Conservation (phyloP, 2,797 vertebrate species). For the Oreochromis mossambicus region DNA sequence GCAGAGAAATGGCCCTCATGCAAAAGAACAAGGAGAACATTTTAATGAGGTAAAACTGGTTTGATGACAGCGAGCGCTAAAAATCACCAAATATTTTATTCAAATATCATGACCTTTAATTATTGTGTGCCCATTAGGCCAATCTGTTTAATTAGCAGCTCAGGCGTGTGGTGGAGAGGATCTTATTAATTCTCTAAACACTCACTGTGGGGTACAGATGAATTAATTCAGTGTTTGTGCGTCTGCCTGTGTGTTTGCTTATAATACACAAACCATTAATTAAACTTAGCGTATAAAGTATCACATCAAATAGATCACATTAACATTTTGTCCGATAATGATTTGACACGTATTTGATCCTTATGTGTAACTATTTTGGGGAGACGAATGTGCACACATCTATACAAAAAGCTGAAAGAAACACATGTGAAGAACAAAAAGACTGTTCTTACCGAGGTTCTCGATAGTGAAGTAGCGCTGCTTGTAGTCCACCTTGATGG, state of each 20-base stretch:
- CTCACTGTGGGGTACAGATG: slow-evolving; percentile 10
- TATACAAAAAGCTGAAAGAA: background rate
- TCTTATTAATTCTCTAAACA: slow-evolving; percentile 45
- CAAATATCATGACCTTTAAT: slow-evolving; percentile 40
- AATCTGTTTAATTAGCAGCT: slow-evolving; percentile 44
- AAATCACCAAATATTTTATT: slow-evolving; percentile 13
- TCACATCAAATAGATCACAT: background rate
- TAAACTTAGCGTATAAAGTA: background rate
- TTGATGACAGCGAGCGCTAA: background rate
- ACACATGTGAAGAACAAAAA: background rate
- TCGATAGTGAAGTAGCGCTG: slow-evolving; percentile 98
- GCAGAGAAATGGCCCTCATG: background rate
- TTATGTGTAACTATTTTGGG: background rate
- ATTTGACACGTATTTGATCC: background rate
- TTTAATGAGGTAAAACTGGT: background rate
- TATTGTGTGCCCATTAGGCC: slow-evolving; percentile 28
- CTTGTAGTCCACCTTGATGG: slow-evolving; percentile 96
- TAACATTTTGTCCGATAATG: background rate
- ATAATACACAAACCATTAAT: slow-evolving; percentile 13
- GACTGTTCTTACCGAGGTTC: slow-evolving; percentile 82
- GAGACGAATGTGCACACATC: background rate
- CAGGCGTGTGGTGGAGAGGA: slow-evolving; percentile 1
- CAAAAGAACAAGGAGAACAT: background rate
- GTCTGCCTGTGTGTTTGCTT: background rate
- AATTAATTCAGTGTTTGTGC: background rate